phyloP scores from a whole-genome alignment of 2,797 vertebrate genomes.

The Sebastes wilsoni region DNA sequence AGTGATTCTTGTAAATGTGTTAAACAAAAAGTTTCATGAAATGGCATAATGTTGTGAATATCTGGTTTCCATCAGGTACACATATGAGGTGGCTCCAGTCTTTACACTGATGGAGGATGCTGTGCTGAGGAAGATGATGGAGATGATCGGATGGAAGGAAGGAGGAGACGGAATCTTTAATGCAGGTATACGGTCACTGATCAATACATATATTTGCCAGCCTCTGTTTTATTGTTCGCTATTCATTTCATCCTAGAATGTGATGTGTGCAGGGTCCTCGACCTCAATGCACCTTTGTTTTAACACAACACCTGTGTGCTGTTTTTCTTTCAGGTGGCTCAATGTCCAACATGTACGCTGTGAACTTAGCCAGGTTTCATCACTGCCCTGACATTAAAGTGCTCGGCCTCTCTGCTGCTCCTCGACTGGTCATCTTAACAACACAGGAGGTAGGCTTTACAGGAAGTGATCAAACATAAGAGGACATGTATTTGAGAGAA shows the following conservation, averaged over 20 bases:
- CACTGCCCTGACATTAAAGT: slow-evolving; percentile 87
- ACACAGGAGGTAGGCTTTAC: slow-evolving; percentile 73
- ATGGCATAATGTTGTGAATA: neutral
- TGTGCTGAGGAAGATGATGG: slow-evolving; percentile 88
- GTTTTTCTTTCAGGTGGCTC: slow-evolving; percentile 84
- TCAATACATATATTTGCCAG: neutral
- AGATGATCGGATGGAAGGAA: slow-evolving; percentile 87
- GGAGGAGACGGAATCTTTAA: slow-evolving; percentile 90
- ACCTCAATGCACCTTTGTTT: too few relatives aligned
- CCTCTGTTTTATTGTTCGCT: neutral
- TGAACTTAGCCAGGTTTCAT: slow-evolving; percentile 87
- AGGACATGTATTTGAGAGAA: too few relatives aligned
- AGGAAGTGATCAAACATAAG: neutral
- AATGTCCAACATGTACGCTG: slow-evolving; percentile 90
- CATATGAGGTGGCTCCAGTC: slow-evolving; percentile 90
- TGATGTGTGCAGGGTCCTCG: too few relatives aligned
- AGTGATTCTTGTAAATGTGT: too few relatives aligned
- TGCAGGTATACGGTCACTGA: neutral
- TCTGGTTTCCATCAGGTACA: slow-evolving; percentile 83
- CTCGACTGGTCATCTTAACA: slow-evolving; percentile 85
- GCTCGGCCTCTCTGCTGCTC: slow-evolving; percentile 82
- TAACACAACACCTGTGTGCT: neutral
- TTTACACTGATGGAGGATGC: slow-evolving; percentile 88
- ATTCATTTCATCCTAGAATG: too few relatives aligned
- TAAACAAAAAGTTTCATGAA: too few relatives aligned